Conservation (phyloP, 2,113 vertebrate genomes). For the Cyprinodon brontotheroides region DNA sequence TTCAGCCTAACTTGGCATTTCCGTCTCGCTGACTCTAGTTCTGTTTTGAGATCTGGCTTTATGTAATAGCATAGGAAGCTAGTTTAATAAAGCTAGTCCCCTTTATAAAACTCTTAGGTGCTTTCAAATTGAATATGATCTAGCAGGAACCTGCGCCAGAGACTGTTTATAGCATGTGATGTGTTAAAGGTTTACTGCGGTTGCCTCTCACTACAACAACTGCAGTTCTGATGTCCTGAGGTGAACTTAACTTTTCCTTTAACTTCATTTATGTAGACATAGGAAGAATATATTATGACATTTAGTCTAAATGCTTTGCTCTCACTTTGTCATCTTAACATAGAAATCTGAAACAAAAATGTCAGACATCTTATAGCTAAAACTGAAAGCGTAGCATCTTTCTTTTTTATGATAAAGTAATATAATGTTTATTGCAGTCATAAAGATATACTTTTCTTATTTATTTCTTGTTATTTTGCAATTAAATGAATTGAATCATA, state of each 20-base stretch:
- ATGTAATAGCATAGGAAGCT: constrained; percentile 10
- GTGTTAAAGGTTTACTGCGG: constrained; percentile 27
- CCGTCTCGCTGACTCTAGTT: constrained; percentile 18
- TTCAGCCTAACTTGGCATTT: constrained; percentile 2
- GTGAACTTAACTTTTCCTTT: constrained; percentile 4
- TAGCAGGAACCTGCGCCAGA: constrained; percentile 18
- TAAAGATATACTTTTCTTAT: neutral
- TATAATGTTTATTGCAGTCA: too few species aligned
- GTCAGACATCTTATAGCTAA: neutral
- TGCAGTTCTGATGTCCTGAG: constrained; percentile 8
- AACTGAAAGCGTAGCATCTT: neutral
- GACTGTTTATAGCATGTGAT: constrained; percentile 29
- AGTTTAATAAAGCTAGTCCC: neutral
- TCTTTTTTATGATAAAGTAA: neutral
- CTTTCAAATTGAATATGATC: constrained; percentile 10
- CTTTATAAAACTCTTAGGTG: constrained; percentile 6
- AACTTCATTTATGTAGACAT: neutral
- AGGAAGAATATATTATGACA: neutral
- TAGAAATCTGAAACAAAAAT: neutral
- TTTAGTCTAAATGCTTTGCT: neutral
- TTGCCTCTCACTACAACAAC: neutral
- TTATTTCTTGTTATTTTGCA: neutral
- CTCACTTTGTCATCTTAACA: neutral
- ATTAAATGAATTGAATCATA: neutral
- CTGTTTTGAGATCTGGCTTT: constrained; percentile 15